Conservation (phyloP, 2,113 vertebrate species). For the Dasyurus viverrinus region DNA sequence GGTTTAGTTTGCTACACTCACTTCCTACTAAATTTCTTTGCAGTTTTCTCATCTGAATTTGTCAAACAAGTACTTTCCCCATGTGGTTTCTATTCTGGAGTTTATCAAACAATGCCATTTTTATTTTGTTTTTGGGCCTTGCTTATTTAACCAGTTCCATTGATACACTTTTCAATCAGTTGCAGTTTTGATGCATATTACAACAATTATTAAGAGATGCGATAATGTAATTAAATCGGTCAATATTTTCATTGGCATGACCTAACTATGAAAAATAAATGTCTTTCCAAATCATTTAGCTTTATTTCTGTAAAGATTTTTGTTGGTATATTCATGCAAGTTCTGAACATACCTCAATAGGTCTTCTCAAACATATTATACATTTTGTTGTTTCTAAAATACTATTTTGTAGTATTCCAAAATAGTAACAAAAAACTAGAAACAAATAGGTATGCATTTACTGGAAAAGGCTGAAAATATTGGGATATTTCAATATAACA, state of each 20-base stretch:
- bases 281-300: background rate
- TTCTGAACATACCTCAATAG: background rate
- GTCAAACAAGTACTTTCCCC: background rate
- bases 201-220: no score
- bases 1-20: background rate
- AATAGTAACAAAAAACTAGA: background rate
- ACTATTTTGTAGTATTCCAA: no score
- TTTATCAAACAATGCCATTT: background rate
- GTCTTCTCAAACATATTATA: background rate
- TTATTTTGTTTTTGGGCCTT: background rate
- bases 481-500: background rate
- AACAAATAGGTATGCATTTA: background rate
- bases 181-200: background rate
- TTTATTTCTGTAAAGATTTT: background rate
- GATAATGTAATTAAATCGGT: background rate
- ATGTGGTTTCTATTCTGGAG: background rate
- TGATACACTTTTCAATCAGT: no score
- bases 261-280: background rate
- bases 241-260: background rate
- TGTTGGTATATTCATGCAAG: background rate
- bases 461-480: background rate
- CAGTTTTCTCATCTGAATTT: background rate
- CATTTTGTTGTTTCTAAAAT: background rate
- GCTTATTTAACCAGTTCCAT: background rate
- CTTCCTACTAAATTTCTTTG: background rate